Evolutionary conservation across 1,140 invertebrate species (phyloP), one percentile per base, ranked within the genome.

Genomic region (Plectrocnemia conspersa): DNA sequence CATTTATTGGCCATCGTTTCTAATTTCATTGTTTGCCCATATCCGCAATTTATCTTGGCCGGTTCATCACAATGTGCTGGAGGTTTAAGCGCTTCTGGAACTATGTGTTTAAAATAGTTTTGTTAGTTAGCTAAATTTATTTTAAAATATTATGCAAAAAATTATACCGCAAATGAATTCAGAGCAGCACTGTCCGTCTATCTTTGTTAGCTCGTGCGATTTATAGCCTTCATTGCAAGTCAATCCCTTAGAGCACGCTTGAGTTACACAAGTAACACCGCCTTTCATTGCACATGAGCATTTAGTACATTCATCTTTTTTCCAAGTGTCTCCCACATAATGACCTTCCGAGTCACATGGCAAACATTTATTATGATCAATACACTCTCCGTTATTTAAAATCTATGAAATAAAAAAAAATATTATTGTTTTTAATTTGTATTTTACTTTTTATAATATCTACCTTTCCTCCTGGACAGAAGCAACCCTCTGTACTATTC

Each of bases 401-500:
- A 84, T 80, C 77, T 80, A 60, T 35, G n/a, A 35, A 22, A 50
- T 1, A 2, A 23, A 38, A 24, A 13, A 19, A 18, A 52, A 53
- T 2, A 13, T 38, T 6, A 2, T n/a, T n/a, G n/a, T n/a, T n/a
- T n/a, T n/a, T n/a, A 36, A 46, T 24, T 27, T 22, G 13, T 11
- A 46, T 22, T n/a, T 25, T 29, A 25, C 10, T 27, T 29, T 48
- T 3, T 15, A 7, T 40, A 6, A 40, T n/a, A 58, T 54, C 62
- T 24, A 88, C 81, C 65, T 82, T 77, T 44, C 80, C 80, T 35
- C 77, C 64, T 1, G 86, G 84, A 75, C 91, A 95, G 76, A 86
- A 89, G 68, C 91, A 95, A 4, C 89, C 89, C 65, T 93, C 90
- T 21, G 74, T 75, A 4, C 68, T 69, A 46, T 67, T 69, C 25